These are phyloP conservation scores for Phrynosoma platyrhinos DNA, from an alignment of 2,113 vertebrate genomes.

Conservation along the genomic window DNA sequence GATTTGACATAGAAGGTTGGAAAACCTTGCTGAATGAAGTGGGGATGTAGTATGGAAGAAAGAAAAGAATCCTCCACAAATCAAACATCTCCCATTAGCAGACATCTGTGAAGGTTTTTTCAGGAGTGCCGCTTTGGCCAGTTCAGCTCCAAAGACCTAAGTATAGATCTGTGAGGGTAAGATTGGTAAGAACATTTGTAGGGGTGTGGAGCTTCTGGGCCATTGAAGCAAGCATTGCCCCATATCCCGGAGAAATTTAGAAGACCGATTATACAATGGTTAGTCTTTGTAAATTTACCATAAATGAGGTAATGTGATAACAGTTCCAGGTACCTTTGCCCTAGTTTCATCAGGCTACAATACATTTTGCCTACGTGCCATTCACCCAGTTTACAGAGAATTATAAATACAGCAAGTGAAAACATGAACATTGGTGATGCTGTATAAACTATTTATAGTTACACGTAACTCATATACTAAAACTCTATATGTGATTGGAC, in stretches of 20 bases:
- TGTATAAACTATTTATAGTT: constrained; percentile 50
- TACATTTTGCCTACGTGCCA: constrained; percentile 23
- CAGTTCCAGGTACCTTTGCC: constrained; percentile 22
- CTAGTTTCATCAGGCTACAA: not conserved
- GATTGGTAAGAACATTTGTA: not conserved
- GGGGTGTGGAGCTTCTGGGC: not conserved
- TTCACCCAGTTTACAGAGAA: constrained; percentile 34
- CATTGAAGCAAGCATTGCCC: not conserved
- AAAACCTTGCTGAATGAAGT: not conserved
- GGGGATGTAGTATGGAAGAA: not conserved
- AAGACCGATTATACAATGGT: not conserved
- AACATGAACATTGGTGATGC: constrained; percentile 42
- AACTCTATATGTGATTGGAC: constrained; percentile 35
- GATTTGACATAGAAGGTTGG: no score
- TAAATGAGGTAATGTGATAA: constrained; percentile 8
- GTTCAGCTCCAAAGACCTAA: not conserved
- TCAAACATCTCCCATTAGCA: not conserved
- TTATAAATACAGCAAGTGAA: constrained; percentile 13
- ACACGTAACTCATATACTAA: constrained; percentile 42
- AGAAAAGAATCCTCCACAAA: not conserved
- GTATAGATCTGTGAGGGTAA: not conserved
- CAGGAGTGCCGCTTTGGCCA: not conserved
- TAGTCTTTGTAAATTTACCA: constrained; percentile 22
- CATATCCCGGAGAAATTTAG: not conserved
- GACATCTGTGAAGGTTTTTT: not conserved